Evolutionary conservation across 2,113 vertebrate species (phyloP), one percentile per base, ranked within the genome.

Genomic region (Peromyscus maniculatus): DNA sequence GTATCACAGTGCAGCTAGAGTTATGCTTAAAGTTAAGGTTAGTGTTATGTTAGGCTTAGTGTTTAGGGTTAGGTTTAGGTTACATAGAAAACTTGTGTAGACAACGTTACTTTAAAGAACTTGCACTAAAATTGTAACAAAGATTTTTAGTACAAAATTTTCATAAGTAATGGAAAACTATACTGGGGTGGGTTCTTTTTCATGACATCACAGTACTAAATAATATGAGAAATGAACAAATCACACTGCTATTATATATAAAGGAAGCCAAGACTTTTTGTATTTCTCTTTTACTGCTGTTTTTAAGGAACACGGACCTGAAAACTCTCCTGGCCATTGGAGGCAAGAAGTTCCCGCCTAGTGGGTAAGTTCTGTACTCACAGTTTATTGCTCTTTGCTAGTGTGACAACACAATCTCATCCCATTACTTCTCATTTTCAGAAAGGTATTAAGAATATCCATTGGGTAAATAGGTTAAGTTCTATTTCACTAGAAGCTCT

Each of bases 241-340:
- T 33, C 3, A 33, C 28, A 79, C 49, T 55, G 46, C 17, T 33
- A 31, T 87, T 93, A 89, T 86, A 84, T 80, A 43, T 31, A 89
- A 43, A 62, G 10, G 1, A 4, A 49, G 21, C 64, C 26, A 10
- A 43, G 4, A 13, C 7, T 11, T 72, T 49, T 91, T 2, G 79
- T 80, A 55, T 9, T 12, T 28, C 13, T 77, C 36, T 52, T 86
- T 86, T 74, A 55, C 3, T 49, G 62, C 89, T n/a, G 3, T 75
- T 96, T 94, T 87, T 46, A 46, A 99, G 99, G 67, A 99, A 99
- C 7, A 96, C 94, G 59, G 92, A 96, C 0, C 95, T 99, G 95
- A 99, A 99, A 98, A 99, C 99, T 16, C 98, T 99, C 10, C 98
- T 99, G 72, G 97, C 99, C 0, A 98, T 99, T 5, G 99, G 99